Evolutionary conservation across 2,888 invertebrate species (phyloP).

Genomic region (Leptinotarsa peninsularis): DNA sequence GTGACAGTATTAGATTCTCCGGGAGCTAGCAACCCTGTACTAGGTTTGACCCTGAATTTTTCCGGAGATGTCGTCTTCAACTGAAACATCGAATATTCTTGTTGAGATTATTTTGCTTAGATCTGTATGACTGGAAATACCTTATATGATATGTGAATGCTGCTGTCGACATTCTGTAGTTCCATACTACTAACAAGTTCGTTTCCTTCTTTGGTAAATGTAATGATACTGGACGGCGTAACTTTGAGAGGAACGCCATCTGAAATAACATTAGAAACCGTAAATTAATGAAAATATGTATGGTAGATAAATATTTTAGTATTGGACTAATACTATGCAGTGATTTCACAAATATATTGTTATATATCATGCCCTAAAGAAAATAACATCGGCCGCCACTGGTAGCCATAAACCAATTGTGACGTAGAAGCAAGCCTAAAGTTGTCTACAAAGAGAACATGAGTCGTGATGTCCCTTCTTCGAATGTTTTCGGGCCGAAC

Average conservation of each 20-base stretch:
- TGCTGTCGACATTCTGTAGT: slow-evolving; percentile 76
- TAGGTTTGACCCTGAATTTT: slow-evolving; percentile 93
- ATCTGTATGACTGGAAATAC: slow-evolving; percentile 62
- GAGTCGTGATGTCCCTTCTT: too few relatives aligned
- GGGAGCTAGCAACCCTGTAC: slow-evolving; percentile 80
- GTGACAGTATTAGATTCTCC: slow-evolving; percentile 75
- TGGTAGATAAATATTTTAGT: too few relatives aligned
- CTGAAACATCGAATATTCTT: slow-evolving; percentile 55
- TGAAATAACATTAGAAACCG: slow-evolving; percentile 37
- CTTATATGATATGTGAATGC: slow-evolving; percentile 74
- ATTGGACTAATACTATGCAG: too few relatives aligned
- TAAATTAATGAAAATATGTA: background rate
- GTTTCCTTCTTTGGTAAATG: slow-evolving; percentile 76
- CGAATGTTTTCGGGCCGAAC: too few relatives aligned
- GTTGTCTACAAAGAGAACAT: too few relatives aligned
- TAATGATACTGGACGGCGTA: slow-evolving; percentile 77
- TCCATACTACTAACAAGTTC: slow-evolving; percentile 77
- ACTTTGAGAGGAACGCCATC: slow-evolving; percentile 73
- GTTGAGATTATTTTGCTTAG: background rate
- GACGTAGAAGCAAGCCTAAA: too few relatives aligned
- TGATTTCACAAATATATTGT: too few relatives aligned
- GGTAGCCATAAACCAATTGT: too few relatives aligned
- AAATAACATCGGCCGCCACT: too few relatives aligned
- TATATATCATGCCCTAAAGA: too few relatives aligned
- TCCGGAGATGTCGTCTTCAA: slow-evolving; percentile 96